Evolutionary conservation across 2,888 invertebrate genomes (phyloP), one percentile per base, ranked within the genome.

Genomic region (Drosophila imparisetae): DNA sequence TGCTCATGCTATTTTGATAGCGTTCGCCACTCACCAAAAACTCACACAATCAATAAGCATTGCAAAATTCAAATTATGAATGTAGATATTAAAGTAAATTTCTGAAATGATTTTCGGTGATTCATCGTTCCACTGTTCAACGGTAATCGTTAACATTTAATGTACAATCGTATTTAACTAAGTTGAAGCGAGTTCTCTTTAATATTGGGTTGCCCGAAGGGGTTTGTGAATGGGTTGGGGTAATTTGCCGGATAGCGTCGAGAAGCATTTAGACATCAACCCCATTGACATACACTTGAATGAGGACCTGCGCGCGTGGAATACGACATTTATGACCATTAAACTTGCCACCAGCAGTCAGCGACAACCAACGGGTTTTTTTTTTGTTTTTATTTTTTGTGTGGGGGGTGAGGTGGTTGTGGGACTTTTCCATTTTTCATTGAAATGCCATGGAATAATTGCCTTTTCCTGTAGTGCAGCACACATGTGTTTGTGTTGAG

Each of bases 121-220:
- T 61, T 30, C 55, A 45, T 34, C 62, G 68, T 52, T 64, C 80
- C 53, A 32, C 49, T n/a, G 63, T 63, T 40, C 55, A 53, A 54
- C 30, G 36, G 50, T 38, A 72, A 80, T 90, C 89, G 90, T 92
- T 89, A 91, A 91, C 91, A 91, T 91, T 91, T 91, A 86, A 91
- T 91, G 87, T 85, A 77, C 90, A 86, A 82, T 84, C 80, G 78
- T 83, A 78, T 81, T 89, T 80, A 77, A 86, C 70, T 66, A 77
- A 90, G 75, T 66, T 70, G 66, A 72, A 49, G 73, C 61, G 69
- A 63, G 68, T 38, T 42, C 80, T 57, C 66, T 67, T 73, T 78
- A 58, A 66, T 57, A 62, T 77, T 48, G 38, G 36, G 38, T 40
- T 52, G 36, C 55, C 55, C 38, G 27, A 61, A 48, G 32, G 42